Percentiles rank a stretch among this genome's conserved stretches.
Evolutionary conservation across 2,797 vertebrate species (phyloP).

Genomic region (Ibycter americanus): DNA sequence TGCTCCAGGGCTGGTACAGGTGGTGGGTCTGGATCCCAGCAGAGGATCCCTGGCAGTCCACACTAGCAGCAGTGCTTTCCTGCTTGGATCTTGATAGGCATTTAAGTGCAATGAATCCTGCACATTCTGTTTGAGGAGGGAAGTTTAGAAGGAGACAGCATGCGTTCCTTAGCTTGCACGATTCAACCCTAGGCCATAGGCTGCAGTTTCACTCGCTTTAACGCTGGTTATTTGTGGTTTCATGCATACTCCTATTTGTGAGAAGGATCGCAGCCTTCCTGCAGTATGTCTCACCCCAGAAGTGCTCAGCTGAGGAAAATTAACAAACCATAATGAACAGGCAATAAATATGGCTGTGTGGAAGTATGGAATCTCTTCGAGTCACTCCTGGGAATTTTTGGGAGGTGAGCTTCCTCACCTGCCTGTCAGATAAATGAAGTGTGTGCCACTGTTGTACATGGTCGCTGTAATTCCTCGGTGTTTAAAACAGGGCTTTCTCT

Average conservation of each 20-base stretch:
- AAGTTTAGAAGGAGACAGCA: neutral
- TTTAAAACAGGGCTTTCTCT: neutral
- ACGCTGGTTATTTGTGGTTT: neutral
- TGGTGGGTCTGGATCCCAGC: neutral
- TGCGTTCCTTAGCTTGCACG: neutral
- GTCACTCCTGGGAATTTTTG: neutral
- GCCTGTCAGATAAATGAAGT: neutral
- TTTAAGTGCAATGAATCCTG: neutral
- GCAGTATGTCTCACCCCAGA: neutral
- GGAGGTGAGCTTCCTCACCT: neutral
- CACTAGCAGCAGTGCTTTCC: neutral
- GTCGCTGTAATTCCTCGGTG: neutral
- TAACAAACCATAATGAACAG: neutral
- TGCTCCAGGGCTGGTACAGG: neutral
- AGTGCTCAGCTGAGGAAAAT: neutral
- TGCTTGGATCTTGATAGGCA: rapidly evolving
- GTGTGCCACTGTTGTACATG: neutral
- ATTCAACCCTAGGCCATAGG: neutral
- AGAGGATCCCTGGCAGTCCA: neutral
- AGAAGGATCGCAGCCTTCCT: neutral
- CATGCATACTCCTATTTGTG: neutral
- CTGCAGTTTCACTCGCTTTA: neutral
- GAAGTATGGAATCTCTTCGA: neutral
- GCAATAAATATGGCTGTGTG: neutral
- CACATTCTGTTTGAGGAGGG: neutral